A percentile compares a stretch with the other conserved stretches of the same genome.
These are phyloP conservation scores for Herpetotheres cachinnans DNA, from an alignment of 2,113 vertebrate species.

Conservation along the genomic window DNA sequence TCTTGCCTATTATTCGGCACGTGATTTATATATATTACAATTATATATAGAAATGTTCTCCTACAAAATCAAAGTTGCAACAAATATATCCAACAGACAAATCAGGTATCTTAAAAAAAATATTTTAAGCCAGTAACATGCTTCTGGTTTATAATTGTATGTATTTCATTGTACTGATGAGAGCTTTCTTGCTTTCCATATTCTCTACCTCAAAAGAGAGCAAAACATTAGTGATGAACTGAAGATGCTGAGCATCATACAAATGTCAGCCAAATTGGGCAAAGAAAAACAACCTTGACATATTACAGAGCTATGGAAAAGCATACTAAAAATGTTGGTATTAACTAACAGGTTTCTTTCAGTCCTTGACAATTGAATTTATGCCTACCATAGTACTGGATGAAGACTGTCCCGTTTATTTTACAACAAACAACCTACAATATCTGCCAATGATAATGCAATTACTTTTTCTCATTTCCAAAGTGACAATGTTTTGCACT, in stretches of 20 bases:
- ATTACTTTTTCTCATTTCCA: not conserved
- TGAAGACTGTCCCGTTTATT: not conserved
- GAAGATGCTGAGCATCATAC: not conserved
- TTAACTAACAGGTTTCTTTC: not conserved
- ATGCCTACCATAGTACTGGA: not conserved
- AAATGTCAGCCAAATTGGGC: not conserved
- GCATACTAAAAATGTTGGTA: not conserved
- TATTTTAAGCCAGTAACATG: not conserved
- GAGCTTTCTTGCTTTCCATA: not conserved
- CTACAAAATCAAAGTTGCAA: not conserved
- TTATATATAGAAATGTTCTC: not conserved
- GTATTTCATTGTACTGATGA: not conserved
- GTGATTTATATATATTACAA: not conserved
- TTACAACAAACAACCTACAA: not conserved
- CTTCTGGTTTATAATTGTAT: not conserved
- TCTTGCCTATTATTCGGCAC: not conserved
- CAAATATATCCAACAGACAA: not conserved
- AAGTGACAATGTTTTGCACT: not conserved
- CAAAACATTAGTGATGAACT: not conserved
- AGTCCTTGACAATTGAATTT: not conserved
- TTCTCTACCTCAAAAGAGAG: not conserved
- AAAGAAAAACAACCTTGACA: not conserved
- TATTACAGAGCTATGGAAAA: not conserved
- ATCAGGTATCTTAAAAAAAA: not conserved
- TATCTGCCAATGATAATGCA: not conserved